These are phyloP conservation scores for Murina feae DNA, from an alignment of 2,113 vertebrate genomes.

Conservation along the genomic window DNA sequence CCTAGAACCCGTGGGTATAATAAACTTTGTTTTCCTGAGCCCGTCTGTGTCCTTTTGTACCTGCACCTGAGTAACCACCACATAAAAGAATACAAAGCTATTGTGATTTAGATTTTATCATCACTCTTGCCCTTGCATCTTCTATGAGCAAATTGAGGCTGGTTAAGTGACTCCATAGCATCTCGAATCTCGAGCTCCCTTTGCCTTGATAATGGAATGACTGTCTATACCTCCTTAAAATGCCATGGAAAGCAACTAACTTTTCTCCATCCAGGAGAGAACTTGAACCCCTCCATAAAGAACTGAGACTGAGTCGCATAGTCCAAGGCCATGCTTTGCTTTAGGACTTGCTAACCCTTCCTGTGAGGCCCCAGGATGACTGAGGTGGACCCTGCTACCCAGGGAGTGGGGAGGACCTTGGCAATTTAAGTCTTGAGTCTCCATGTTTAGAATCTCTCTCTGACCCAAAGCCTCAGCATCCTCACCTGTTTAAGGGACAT, in stretches of 20 bases:
- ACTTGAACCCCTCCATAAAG: background rate
- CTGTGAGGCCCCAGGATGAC: background rate
- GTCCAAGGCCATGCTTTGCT: background rate
- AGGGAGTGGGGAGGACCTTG: background rate
- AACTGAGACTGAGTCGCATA: background rate
- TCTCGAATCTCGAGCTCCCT: background rate
- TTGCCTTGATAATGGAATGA: background rate
- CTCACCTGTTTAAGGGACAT: constrained; percentile 38
- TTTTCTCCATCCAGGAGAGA: background rate
- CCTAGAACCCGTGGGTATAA: background rate
- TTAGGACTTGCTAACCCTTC: background rate
- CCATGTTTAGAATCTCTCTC: background rate
- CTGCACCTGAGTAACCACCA: background rate
- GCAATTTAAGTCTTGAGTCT: background rate
- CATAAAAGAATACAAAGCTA: background rate
- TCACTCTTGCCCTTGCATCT: background rate
- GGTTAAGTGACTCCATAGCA: background rate
- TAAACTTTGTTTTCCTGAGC: background rate
- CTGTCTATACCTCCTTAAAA: background rate
- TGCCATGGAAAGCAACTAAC: background rate
- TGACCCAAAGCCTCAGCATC: background rate
- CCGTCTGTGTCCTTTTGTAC: no score
- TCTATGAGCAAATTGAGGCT: background rate
- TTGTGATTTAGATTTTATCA: background rate
- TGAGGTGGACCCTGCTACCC: background rate